Base-by-base conservation (phyloP, 92 coral and sea anemone species). In the Porites divaricata region DNA sequence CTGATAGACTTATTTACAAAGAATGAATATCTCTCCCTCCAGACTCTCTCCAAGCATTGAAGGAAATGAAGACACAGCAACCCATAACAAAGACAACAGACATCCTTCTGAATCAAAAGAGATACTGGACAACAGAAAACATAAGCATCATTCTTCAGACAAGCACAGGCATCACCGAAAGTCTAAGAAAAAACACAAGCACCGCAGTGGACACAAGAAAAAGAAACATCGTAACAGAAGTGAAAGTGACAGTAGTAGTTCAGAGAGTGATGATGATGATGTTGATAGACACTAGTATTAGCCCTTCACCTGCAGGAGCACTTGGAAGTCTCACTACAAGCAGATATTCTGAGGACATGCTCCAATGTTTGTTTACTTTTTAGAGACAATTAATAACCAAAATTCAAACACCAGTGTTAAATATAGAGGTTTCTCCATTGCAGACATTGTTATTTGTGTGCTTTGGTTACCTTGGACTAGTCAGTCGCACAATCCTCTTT, bases 111-210 rank as follows among this genome's bases (percentile, higher is more conserved):
- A 57, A 19, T 24, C 72, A 48, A 72, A 54, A 63, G 78, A 72
- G 63, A 82, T 59, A 19, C 22, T 6, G 57, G 22, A 20, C 21
- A 63, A 45, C 19, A 74, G 70, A 21, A 87, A 90, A 72, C 84
- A 88, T 22, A 91, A 81, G 50, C 90, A 81, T 56, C 89, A 72
- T 59, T 78, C 90, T 8, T 81, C 95, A 1, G 85, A 85, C 81
- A 91, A 91, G 26, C 94, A 79, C 83, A 77, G 68, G 48, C 87
- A 86, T 67, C 80, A 75, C n/a, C 86, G 70, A 23, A 91, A 94
- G 78, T 62, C 88, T 21, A 94, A 94, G 86, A 90, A 91, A 87
- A 94, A 89, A 70, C 98, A 87, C 88, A 94, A 93, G 75, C 88
- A 90, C 53, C 92, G 75, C 76, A 57, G 74, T 12, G 86, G 85